These are phyloP conservation scores for Caretta caretta DNA, from an alignment of 2,113 vertebrate species.

Conservation along the genomic window DNA sequence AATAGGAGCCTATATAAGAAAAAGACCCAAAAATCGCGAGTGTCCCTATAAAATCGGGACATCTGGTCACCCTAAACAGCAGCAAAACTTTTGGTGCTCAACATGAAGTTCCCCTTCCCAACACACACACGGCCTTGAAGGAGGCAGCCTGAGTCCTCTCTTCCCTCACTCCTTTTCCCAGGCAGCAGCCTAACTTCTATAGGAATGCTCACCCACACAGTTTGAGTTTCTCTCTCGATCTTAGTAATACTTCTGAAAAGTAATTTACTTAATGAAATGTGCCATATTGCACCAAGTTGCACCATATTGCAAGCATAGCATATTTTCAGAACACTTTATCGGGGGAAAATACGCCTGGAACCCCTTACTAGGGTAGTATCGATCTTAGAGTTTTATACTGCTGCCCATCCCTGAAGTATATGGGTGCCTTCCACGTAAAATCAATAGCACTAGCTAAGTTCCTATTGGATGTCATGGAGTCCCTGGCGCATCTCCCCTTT, in stretches of 20 bases:
- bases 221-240: neutral
- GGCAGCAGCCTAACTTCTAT: neutral
- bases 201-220: neutral
- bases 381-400: neutral
- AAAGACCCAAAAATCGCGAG: too few relatives aligned
- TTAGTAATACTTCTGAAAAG: neutral
- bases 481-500: neutral
- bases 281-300: neutral
- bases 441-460: accelerated
- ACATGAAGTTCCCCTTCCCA: neutral
- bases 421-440: neutral
- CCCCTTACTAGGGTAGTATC: neutral
- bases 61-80: too few relatives aligned
- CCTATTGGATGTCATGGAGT: neutral
- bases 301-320: neutral
- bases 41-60: too few relatives aligned
- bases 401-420: neutral
- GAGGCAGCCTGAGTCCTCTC: neutral
- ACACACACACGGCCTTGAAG: neutral
- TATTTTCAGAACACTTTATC: neutral
- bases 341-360: neutral
- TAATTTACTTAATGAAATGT: neutral
- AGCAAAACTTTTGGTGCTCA: neutral
- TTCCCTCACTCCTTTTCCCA: neutral
- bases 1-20: too few relatives aligned